Conservation (phyloP, 1,140 invertebrate genomes). For the Caenorhabditis inopinata region DNA sequence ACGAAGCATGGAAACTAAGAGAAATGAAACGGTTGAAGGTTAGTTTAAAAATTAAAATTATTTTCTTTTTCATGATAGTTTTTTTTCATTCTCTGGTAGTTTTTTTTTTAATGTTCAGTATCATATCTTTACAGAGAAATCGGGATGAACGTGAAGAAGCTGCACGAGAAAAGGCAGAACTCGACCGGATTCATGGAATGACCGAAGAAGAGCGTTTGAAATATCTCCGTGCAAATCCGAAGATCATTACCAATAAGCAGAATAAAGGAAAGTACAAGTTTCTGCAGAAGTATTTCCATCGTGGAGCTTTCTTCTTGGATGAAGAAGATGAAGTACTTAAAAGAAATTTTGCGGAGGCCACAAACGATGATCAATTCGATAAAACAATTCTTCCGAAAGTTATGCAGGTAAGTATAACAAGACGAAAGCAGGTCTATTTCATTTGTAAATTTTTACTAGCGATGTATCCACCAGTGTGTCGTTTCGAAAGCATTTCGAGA, state of each 20-base stretch:
- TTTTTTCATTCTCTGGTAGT: slow-evolving; percentile 25
- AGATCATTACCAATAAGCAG: slow-evolving; percentile 81
- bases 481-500: no score
- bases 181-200: slow-evolving; percentile 87
- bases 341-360: slow-evolving; percentile 92
- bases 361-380: slow-evolving; percentile 97
- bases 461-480: no score
- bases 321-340: slow-evolving; percentile 84
- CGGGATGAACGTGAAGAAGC: slow-evolving; percentile 61
- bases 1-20: slow-evolving; percentile 93
- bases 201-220: slow-evolving; percentile 91
- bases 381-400: slow-evolving; percentile 98
- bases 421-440: no score
- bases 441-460: no score
- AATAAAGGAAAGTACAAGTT: slow-evolving; percentile 98
- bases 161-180: slow-evolving; percentile 80
- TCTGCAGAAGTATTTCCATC: slow-evolving; percentile 98
- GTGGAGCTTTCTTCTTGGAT: slow-evolving; percentile 96
- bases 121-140: slow-evolving; percentile 11
- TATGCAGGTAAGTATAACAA: slow-evolving; percentile 84
- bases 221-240: slow-evolving; percentile 88
- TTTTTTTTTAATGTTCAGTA: not conserved
- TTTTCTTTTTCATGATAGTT: slow-evolving; percentile 20
- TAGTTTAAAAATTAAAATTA: slow-evolving; percentile 78
- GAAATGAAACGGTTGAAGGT: slow-evolving; percentile 90